Evolutionary conservation across 2,888 invertebrate species (phyloP).

Genomic region (Plebejus melissa): DNA sequence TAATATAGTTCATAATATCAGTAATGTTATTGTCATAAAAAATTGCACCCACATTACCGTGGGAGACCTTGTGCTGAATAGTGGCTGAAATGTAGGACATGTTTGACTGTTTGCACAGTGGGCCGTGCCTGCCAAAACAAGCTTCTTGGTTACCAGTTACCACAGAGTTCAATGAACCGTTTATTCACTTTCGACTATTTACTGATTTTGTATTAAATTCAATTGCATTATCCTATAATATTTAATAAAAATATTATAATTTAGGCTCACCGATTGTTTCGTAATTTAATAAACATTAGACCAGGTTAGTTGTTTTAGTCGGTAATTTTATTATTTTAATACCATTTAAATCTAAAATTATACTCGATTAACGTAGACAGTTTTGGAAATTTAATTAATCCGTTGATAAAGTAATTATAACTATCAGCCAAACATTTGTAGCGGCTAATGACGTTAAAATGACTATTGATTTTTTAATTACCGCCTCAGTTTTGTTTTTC

Average conservation of each 20-base stretch:
- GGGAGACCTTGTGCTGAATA: background rate
- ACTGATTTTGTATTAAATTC: no score
- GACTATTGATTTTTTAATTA: conserved; percentile 18
- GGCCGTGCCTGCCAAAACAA: background rate
- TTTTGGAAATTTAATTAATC: background rate
- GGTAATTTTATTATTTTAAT: background rate
- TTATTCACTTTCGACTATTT: background rate
- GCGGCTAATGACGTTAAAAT: conserved; percentile 13
- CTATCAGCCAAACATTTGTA: conserved; percentile 4
- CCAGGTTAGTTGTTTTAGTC: background rate
- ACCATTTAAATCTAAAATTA: background rate
- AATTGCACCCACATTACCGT: background rate
- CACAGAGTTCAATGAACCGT: background rate
- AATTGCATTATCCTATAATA: background rate
- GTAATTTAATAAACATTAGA: background rate
- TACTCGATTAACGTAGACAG: background rate
- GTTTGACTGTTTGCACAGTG: background rate
- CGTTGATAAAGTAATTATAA: conserved; percentile 10
- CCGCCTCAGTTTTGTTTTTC: conserved; percentile 1
- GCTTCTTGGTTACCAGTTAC: background rate
- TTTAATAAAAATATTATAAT: background rate
- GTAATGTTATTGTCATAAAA: background rate
- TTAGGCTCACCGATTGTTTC: background rate
- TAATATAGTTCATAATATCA: background rate
- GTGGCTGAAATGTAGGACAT: background rate